Evolutionary conservation across 2,888 invertebrate species (phyloP).

Genomic region (Stegophylla sp.): DNA sequence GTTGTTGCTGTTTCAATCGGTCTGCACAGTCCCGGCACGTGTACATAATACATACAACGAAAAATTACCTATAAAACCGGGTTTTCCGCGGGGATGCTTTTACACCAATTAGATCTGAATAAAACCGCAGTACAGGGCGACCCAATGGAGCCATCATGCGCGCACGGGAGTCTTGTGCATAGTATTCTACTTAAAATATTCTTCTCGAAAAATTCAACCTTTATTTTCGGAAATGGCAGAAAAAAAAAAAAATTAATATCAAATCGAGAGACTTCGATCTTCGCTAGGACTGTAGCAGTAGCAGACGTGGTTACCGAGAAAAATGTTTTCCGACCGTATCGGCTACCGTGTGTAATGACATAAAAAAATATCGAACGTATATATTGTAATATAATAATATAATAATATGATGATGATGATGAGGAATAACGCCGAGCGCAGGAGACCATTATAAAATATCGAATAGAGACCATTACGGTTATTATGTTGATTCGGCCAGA

Average conservation of each 20-base stretch:
- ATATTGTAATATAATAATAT: background rate
- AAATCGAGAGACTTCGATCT: slow-evolving; percentile 20
- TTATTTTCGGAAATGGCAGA: slow-evolving; percentile 13
- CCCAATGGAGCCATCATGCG: background rate
- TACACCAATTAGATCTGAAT: slow-evolving; percentile 5
- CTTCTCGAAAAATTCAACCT: background rate
- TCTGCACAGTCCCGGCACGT: too few species aligned
- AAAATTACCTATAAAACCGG: background rate
- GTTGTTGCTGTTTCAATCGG: too few species aligned
- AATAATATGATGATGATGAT: too few species aligned
- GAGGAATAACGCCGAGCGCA: background rate
- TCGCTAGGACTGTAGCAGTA: too few species aligned
- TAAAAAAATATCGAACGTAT: background rate
- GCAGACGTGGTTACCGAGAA: background rate
- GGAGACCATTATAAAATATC: background rate
- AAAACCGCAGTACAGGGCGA: background rate
- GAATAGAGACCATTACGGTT: slow-evolving; percentile 23
- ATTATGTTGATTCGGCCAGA: background rate
- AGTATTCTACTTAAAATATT: slow-evolving; percentile 43
- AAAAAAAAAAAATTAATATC: background rate
- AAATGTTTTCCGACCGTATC: background rate
- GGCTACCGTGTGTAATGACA: background rate
- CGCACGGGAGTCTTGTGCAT: too few species aligned
- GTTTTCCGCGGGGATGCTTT: background rate
- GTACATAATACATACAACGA: too few species aligned